Evolutionary conservation across 1,140 invertebrate genomes (phyloP).

Genomic region (Drosophila burlai): DNA sequence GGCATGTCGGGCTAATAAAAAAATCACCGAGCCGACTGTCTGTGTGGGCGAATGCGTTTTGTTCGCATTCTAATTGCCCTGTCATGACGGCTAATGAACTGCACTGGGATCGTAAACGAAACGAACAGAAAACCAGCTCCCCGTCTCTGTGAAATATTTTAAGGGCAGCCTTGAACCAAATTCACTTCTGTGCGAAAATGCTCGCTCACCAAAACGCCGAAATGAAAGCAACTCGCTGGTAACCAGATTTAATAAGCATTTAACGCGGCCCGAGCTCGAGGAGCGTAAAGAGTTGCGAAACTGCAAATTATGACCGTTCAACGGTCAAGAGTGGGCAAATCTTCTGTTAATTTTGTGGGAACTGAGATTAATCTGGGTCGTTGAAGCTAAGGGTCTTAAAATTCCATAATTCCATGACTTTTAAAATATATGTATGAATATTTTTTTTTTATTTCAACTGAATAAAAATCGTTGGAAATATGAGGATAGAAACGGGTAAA

Average conservation of each 20-base stretch:
- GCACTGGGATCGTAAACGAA: constrained; percentile 41
- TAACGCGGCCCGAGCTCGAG: constrained; percentile 20
- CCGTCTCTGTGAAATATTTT: constrained; percentile 52
- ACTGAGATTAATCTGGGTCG: constrained; percentile 20
- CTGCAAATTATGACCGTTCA: constrained; percentile 29
- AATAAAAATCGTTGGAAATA: not conserved
- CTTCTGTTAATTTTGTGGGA: constrained; percentile 31
- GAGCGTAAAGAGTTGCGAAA: constrained; percentile 37
- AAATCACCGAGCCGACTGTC: constrained; percentile 11
- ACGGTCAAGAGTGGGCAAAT: constrained; percentile 40
- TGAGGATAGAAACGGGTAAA: not conserved
- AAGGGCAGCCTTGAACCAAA: constrained; percentile 68
- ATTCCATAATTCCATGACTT: not conserved
- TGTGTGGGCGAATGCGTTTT: constrained; percentile 67
- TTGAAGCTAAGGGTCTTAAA: not conserved
- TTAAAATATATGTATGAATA: not conserved
- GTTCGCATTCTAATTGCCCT: constrained; percentile 72
- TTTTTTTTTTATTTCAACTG: not conserved
- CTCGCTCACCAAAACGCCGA: constrained; percentile 11
- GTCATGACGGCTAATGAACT: constrained; percentile 56
- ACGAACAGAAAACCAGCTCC: constrained; percentile 34
- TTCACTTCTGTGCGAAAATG: constrained; percentile 47
- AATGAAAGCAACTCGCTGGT: constrained; percentile 50
- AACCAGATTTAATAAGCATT: constrained; percentile 59
- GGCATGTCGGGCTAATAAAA: constrained; percentile 42